phyloP scores from a whole-genome alignment of 1,140 invertebrate species.

The Oedothorax gibbosus region DNA sequence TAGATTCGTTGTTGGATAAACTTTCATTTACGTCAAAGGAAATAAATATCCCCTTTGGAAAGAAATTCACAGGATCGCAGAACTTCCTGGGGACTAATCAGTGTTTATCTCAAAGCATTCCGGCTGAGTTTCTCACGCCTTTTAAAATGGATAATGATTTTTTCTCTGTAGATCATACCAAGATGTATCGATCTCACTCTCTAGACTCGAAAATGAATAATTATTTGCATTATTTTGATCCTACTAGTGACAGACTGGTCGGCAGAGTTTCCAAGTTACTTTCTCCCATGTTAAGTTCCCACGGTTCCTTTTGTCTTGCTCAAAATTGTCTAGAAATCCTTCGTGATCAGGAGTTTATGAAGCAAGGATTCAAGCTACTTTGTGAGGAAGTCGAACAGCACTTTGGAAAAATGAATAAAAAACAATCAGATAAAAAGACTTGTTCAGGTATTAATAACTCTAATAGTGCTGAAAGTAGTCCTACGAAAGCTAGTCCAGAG shows the following conservation, averaged over 20 bases:
- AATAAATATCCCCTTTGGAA: not conserved
- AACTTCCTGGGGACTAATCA: not conserved
- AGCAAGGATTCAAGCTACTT: not conserved
- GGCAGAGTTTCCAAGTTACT: conserved; percentile 3
- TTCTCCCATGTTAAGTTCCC: not conserved
- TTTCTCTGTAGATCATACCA: not conserved
- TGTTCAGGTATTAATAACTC: no score
- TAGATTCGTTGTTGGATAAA: conserved; percentile 15
- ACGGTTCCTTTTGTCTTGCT: not conserved
- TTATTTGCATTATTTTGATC: conserved; percentile 1
- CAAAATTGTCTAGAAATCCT: not conserved
- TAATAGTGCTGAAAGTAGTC: no score
- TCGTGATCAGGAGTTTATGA: not conserved
- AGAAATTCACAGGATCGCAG: conserved; percentile 17
- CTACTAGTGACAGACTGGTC: not conserved
- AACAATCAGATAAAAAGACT: no score
- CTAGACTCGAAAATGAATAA: not conserved
- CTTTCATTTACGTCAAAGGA: not conserved
- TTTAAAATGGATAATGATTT: not conserved
- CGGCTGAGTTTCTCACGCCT: not conserved
- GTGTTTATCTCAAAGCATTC: conserved; percentile 1
- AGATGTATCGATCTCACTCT: not conserved
- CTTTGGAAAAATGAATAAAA: no score
- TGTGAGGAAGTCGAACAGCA: no score
- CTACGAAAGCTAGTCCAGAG: no score